Percentiles rank a stretch among this genome's conserved stretches.
These are phyloP conservation scores for Lochmaea capreae DNA, from an alignment of 2,888 invertebrate species.

Conservation along the genomic window DNA sequence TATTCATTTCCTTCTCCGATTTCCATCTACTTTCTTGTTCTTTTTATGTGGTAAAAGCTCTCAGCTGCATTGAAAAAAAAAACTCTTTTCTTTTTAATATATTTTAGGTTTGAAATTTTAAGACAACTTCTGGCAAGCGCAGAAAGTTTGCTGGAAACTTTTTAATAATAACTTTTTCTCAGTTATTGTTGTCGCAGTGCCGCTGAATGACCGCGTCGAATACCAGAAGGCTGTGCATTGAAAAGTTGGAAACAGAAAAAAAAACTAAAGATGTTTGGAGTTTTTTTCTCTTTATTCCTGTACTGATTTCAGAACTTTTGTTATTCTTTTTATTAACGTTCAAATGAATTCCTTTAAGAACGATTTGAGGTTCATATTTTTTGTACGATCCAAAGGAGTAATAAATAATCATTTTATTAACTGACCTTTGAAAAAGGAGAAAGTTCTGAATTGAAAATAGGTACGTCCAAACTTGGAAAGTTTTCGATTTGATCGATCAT, in stretches of 20 bases:
- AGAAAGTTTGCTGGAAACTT: slow-evolving; percentile 32
- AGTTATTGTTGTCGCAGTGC: slow-evolving; percentile 33
- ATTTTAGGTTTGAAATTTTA: slow-evolving; percentile 30
- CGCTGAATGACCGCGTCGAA: slow-evolving; percentile 15
- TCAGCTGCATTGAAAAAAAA: slow-evolving; percentile 17
- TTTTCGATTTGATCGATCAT: no score
- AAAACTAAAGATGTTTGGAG: slow-evolving; percentile 11
- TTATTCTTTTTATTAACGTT: neutral
- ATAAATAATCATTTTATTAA: neutral
- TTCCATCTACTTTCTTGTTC: neutral
- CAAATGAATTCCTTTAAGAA: neutral
- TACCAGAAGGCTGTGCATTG: slow-evolving; percentile 30
- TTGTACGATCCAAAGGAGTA: neutral
- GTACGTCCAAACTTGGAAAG: no score
- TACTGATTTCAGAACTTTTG: neutral
- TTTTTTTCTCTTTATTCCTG: slow-evolving; percentile 2
- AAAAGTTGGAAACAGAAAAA: slow-evolving; percentile 20
- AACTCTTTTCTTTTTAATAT: slow-evolving; percentile 31
- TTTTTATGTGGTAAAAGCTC: slow-evolving; percentile 9
- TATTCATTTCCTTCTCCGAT: neutral
- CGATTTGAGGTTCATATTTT: neutral
- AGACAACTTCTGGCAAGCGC: slow-evolving; percentile 32
- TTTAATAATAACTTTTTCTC: slow-evolving; percentile 40
- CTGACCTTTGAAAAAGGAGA: no score
- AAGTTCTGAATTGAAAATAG: no score